These are phyloP conservation scores for Resseliella maxima DNA, from an alignment of 2,888 invertebrate species.

Conservation along the genomic window DNA sequence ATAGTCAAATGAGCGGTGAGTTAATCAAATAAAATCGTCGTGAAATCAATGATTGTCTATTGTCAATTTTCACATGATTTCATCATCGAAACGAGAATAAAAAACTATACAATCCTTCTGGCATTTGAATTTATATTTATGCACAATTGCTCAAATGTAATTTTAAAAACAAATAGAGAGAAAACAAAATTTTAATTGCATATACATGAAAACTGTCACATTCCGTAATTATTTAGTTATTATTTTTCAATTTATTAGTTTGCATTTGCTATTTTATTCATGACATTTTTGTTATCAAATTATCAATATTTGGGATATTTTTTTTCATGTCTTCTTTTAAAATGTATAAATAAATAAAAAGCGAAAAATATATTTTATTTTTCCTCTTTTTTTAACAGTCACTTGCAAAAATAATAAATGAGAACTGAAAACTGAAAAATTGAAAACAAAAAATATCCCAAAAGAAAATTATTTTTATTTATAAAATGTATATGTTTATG, in stretches of 20 bases:
- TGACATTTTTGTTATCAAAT: constrained; percentile 38
- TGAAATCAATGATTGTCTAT: not conserved
- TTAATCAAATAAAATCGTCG: constrained; percentile 58
- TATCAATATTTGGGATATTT: not conserved
- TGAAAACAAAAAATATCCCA: not conserved
- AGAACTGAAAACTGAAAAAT: not conserved
- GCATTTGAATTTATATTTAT: not conserved
- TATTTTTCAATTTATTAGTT: constrained; percentile 16
- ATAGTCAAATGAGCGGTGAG: constrained; percentile 67
- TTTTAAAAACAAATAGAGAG: not conserved
- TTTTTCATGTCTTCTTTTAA: not conserved
- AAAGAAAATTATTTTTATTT: not conserved
- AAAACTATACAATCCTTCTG: not conserved
- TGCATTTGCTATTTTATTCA: not conserved
- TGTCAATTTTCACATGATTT: not conserved
- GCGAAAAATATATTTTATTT: not conserved
- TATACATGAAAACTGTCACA: not conserved
- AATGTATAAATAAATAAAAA: no score
- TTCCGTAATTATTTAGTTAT: constrained; percentile 21
- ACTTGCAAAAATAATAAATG: no score
- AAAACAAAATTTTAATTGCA: not conserved
- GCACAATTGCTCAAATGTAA: constrained; percentile 21
- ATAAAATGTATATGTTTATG: not conserved
- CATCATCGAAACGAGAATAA: no score
- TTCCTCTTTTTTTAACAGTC: no score